Evolutionary conservation across 2,888 invertebrate genomes (phyloP).

Genomic region (Drosophila affinis): DNA sequence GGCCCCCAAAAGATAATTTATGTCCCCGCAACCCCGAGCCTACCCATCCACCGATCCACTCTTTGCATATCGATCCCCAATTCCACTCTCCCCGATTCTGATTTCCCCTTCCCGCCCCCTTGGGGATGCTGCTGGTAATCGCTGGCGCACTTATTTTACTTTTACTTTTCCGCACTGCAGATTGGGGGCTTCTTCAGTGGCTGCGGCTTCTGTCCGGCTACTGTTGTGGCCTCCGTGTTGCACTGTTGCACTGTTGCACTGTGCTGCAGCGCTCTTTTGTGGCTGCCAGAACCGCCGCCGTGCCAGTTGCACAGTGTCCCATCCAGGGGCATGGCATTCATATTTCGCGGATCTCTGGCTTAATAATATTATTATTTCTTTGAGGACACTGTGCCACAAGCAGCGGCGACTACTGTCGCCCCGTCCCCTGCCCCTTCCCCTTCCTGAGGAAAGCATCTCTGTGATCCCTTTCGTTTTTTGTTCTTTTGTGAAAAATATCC

Average conservation of each 20-base stretch:
- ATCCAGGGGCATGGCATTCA: not conserved
- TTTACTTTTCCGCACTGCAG: constrained; percentile 68
- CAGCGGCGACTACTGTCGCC: constrained; percentile 13
- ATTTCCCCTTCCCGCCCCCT: not conserved
- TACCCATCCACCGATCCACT: constrained; percentile 40
- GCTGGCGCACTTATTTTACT: constrained; percentile 67
- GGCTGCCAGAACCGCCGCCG: constrained; percentile 23
- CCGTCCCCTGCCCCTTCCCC: constrained; percentile 23
- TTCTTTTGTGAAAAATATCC: constrained; percentile 80
- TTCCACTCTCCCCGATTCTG: constrained; percentile 7
- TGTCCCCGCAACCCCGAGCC: constrained; percentile 51
- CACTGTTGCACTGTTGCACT: constrained; percentile 16
- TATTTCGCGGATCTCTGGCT: not conserved
- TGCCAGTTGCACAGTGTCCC: constrained; percentile 21
- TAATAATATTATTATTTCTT: constrained; percentile 3
- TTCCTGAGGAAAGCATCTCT: constrained; percentile 15
- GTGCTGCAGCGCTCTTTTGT: constrained; percentile 25
- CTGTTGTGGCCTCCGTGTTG: constrained; percentile 28
- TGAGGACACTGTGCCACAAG: constrained; percentile 15
- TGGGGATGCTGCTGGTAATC: constrained; percentile 43
- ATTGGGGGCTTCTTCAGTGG: constrained; percentile 15
- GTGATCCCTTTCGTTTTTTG: constrained; percentile 58
- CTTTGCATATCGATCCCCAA: constrained; percentile 42
- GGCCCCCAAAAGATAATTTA: constrained; percentile 74
- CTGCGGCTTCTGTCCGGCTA: constrained; percentile 34